Evolutionary conservation across 2,113 vertebrate genomes (phyloP), one percentile per base, ranked within the genome.

Genomic region (Tetrao urogallus): DNA sequence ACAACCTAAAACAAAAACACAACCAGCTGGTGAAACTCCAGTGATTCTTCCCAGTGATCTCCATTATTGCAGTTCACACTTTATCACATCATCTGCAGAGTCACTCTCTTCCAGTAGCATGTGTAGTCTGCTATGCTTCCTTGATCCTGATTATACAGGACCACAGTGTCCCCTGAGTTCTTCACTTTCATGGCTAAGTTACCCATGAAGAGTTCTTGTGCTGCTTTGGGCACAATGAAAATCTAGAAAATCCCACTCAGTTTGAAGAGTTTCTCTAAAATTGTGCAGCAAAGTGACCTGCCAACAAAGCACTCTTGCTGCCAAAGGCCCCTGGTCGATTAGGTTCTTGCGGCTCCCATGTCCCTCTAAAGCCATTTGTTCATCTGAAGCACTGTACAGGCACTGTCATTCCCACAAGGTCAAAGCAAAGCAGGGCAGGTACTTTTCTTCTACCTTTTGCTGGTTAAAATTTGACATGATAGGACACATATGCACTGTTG

Each of bases 251-350:
- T 83, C 13, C 10, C 22, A 30, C 0, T 0, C 10, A 58, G 20
- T n/a, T 0, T 61, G 34, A 48, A 69, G 64, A 70, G 10, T 61
- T 76, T 30, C 57, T 72, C 58, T 70, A 30, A 67, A 79, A 5
- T 11, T 43, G 22, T 69, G 34, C 22, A 38, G 40, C 43, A 65
- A n/a, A 67, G 21, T 1, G 28, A 65, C n/a, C 50, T 48, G 60
- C 24, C 14, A n/a, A 40, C 70, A 61, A 83, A 69, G 38, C 43
- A 24, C 8, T 11, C 6, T 18, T n/a, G 4, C 27, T 74, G 34
- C 70, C n/a, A 50, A 71, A 56, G 0, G 2, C 5, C n/a, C 28
- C 24, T 12, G 27, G 6, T 0, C 0, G 14, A 30, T 86, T 82
- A 73, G 20, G 11, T 42, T 82, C 8, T 73, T 86, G n/a, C 3